Conservation (phyloP, 2,113 vertebrate species). For the Hippotragus niger region DNA sequence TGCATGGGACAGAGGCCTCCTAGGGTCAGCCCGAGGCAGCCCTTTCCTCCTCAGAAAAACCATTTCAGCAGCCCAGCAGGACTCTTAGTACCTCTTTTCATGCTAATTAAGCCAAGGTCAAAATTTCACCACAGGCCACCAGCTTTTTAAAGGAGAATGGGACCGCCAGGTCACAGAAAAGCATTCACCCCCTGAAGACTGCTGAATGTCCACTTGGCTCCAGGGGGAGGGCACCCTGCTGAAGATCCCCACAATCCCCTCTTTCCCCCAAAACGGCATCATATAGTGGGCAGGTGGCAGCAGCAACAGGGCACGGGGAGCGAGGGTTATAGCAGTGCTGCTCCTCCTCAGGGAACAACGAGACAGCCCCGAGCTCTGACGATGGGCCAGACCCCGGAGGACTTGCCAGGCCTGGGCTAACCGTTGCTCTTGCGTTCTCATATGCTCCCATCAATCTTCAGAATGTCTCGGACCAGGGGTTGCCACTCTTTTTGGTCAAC, state of each 20-base stretch:
- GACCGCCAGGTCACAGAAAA: fast-evolving
- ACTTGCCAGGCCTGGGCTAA: fast-evolving
- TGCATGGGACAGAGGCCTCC: not conserved
- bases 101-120: not conserved
- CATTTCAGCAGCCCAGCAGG: fast-evolving
- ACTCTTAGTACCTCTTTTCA: fast-evolving
- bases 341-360: fast-evolving
- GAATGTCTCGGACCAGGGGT: fast-evolving
- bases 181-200: fast-evolving
- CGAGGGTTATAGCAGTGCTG: fast-evolving
- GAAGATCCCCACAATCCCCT: fast-evolving
- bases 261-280: not conserved
- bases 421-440: fast-evolving
- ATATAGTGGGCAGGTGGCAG: fast-evolving
- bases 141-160: not conserved
- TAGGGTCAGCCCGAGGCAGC: not conserved
- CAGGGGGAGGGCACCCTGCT: fast-evolving
- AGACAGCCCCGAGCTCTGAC: fast-evolving
- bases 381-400: not conserved
- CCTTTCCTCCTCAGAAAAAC: not conserved
- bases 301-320: fast-evolving
- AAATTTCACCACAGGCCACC: not conserved
- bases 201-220: fast-evolving
- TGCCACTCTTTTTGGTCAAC: not conserved
- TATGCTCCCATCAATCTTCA: not conserved